Conservation (phyloP, 2,888 invertebrate species). For the Papilio gigon region DNA sequence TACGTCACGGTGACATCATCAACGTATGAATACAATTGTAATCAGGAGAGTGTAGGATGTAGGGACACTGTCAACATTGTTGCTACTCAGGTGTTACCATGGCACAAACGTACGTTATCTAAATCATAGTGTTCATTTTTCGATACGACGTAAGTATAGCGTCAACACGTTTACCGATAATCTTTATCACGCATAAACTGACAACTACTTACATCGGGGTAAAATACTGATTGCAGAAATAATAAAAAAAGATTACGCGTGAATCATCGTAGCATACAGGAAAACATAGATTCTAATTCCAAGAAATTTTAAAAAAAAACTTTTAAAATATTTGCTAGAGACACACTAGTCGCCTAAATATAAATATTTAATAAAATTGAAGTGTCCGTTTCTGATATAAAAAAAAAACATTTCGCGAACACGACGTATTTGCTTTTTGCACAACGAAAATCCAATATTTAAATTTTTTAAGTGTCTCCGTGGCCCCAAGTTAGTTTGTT, state of each 20-base stretch:
- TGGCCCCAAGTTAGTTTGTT: too few relatives aligned
- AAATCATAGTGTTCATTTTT: not conserved
- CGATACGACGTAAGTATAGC: not conserved
- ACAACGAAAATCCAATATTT: too few relatives aligned
- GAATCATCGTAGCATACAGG: not conserved
- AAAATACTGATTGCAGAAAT: conserved; percentile 1
- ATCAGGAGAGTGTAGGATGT: too few relatives aligned
- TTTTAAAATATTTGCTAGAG: too few relatives aligned
- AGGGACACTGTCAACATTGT: not conserved
- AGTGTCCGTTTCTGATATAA: too few relatives aligned
- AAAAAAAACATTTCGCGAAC: too few relatives aligned
- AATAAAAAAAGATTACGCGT: not conserved
- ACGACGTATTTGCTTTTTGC: too few relatives aligned
- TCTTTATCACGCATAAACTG: conserved; percentile 2
- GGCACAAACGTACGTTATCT: not conserved
- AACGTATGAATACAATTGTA: not conserved
- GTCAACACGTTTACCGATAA: conserved; percentile 2
- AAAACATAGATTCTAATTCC: not conserved
- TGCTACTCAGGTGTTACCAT: not conserved
- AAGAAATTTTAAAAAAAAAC: not conserved
- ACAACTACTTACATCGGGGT: not conserved
- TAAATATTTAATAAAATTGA: too few relatives aligned
- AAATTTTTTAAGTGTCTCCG: too few relatives aligned
- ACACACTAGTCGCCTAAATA: too few relatives aligned
- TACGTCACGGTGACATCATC: too few relatives aligned